Evolutionary conservation across 2,113 vertebrate genomes (phyloP).

Genomic region (Strigops habroptila): DNA sequence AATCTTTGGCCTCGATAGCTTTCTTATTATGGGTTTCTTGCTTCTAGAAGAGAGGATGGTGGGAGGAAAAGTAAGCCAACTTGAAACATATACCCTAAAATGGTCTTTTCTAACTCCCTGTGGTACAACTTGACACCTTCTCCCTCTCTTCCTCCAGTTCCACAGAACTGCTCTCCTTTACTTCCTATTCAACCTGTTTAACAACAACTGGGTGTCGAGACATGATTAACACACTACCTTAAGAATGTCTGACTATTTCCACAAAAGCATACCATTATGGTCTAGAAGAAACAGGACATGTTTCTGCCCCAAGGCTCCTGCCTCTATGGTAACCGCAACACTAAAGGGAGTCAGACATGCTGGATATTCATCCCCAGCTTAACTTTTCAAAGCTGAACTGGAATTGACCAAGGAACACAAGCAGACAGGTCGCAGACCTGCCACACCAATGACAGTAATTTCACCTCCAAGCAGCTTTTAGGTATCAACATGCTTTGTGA

Average conservation of each 20-base stretch:
- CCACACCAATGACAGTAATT: rapidly evolving
- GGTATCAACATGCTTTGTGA: neutral
- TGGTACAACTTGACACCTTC: neutral
- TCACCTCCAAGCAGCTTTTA: neutral
- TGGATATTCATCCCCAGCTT: neutral
- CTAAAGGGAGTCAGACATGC: neutral
- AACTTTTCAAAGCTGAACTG: neutral
- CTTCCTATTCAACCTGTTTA: neutral
- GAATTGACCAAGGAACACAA: neutral
- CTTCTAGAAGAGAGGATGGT: neutral
- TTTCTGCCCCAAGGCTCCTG: neutral
- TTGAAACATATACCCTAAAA: neutral
- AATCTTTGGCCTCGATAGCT: neutral
- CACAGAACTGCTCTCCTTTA: neutral
- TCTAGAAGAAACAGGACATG: neutral
- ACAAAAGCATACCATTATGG: neutral
- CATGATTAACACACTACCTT: neutral
- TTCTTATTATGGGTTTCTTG: neutral
- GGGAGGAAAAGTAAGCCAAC: neutral
- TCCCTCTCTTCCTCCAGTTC: neutral
- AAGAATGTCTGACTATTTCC: neutral
- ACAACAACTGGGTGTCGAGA: neutral
- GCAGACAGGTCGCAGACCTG: neutral
- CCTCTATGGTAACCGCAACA: neutral
- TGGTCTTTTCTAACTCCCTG: neutral